These are phyloP conservation scores for Drosophila bipectinata DNA, from an alignment of 1,140 invertebrate species.

Conservation along the genomic window DNA sequence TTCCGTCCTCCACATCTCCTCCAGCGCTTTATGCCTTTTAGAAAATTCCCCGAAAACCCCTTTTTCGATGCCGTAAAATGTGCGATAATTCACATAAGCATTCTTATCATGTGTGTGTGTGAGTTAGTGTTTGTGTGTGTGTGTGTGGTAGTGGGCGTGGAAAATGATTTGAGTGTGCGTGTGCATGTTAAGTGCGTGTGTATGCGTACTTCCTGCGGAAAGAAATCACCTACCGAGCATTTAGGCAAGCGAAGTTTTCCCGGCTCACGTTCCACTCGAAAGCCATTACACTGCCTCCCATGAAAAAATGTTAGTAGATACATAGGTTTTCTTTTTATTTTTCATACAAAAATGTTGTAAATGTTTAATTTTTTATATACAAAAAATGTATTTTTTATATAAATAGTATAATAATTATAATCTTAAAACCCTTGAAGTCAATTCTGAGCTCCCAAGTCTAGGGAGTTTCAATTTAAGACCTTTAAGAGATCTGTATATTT, in stretches of 20 bases:
- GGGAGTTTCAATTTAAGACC: too few species aligned
- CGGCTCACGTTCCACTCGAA: conserved; percentile 67
- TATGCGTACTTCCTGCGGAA: conserved; percentile 67
- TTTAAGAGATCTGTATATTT: too few species aligned
- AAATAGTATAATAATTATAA: too few species aligned
- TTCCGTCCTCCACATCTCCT: not conserved
- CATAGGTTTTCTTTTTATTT: too few species aligned
- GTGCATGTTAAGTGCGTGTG: conserved; percentile 49
- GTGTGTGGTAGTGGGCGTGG: conserved; percentile 31
- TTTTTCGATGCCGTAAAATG: conserved; percentile 62
- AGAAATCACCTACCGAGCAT: conserved; percentile 65
- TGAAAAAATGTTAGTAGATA: conserved; percentile 55
- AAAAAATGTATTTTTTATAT: too few species aligned
- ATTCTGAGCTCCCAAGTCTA: too few species aligned
- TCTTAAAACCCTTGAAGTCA: too few species aligned
- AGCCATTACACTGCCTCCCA: conserved; percentile 56
- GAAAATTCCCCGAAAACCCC: conserved; percentile 34
- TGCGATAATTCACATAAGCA: conserved; percentile 81
- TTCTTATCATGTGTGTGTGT: conserved; percentile 66
- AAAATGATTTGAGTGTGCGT: conserved; percentile 48
- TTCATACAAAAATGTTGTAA: too few species aligned
- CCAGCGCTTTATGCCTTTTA: not conserved
- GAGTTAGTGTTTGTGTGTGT: conserved; percentile 14
- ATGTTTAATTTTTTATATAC: too few species aligned
- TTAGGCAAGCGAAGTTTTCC: conserved; percentile 75